Base-by-base conservation (phyloP, 2,113 vertebrate species). In the Eurypyga helias region DNA sequence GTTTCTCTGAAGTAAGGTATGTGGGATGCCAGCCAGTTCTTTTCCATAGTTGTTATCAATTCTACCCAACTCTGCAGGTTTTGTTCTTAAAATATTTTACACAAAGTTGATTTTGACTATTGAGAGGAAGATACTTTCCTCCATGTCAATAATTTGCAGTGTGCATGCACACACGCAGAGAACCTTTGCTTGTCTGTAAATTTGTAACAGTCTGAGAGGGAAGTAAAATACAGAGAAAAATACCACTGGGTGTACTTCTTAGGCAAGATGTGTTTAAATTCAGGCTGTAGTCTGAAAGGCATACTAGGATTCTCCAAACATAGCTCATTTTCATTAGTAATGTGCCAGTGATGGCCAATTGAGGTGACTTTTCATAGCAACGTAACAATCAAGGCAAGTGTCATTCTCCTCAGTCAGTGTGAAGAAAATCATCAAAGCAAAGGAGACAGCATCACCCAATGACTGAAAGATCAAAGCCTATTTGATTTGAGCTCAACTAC, bases 1-100 rank as follows among this genome's bases (percentile, higher is more conserved):
- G 85, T 83, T 94, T 96, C 92, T 92, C 85, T 93, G 46, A 92
- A 93, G 46, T 75, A 90, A 83, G 60, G 64, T 87, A 89, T 86
- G 76, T 71, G 52, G 88, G 83, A 93, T 89, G 33, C 69, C 72
- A 89, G 90, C 83, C 90, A 95, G 57, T 84, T 96, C 89, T 55
- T 58, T 86, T 90, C 80, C 45, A 17, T 75, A 94, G 49, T 7
- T 83, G 26, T 78, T 60, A 90, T 69, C 62, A 11, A 54, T 90
- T 94, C 76, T 81, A 64, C 55, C 18, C 24, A 87, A n/a, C 4
- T 83, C 38, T 2, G 5, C 11, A 55, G 28, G 3, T 9, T 33
- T 46, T 78, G 72, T 79, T 48, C 28, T 62, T 62, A 58, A 48
- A 29, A 5, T 52, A 55, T 48, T 89, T 95, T 48, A 89, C 5